phyloP scores from a whole-genome alignment of 2,797 vertebrate species.

The Oophaga sylvatica region DNA sequence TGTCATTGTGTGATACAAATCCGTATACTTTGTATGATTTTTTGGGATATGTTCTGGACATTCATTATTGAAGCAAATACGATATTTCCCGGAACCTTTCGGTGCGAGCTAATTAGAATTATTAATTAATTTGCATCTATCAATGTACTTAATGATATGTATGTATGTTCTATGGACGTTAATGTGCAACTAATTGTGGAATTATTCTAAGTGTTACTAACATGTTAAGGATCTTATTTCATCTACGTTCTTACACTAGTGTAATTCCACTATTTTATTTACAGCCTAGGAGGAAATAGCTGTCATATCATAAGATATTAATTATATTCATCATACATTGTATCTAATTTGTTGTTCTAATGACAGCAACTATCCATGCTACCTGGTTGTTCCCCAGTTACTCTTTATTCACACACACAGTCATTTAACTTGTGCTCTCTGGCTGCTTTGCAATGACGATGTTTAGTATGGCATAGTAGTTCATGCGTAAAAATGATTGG shows the following conservation, averaged over 20 bases:
- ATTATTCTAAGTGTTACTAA: background rate
- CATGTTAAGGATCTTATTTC: background rate
- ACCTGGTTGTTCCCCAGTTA: background rate
- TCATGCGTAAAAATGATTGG: too few species aligned
- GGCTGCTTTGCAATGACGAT: too few species aligned
- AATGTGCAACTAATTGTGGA: conserved; percentile 4
- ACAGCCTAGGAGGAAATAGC: background rate
- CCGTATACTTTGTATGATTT: background rate
- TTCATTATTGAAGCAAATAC: background rate
- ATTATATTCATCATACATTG: background rate
- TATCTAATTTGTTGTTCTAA: background rate
- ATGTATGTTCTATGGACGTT: background rate
- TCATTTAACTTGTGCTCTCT: background rate
- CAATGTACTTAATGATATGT: conserved; percentile 10
- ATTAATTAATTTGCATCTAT: conserved; percentile 11
- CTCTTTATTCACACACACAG: background rate
- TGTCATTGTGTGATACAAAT: background rate
- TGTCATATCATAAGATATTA: background rate
- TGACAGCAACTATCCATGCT: background rate
- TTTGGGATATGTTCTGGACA: background rate
- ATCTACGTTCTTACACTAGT: background rate
- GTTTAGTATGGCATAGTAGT: too few species aligned
- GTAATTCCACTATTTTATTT: background rate
- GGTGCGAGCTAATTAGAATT: conserved; percentile 11
- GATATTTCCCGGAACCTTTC: background rate